phyloP scores from a whole-genome alignment of 1,140 invertebrate species.

The Rhizoglyphus robini region DNA sequence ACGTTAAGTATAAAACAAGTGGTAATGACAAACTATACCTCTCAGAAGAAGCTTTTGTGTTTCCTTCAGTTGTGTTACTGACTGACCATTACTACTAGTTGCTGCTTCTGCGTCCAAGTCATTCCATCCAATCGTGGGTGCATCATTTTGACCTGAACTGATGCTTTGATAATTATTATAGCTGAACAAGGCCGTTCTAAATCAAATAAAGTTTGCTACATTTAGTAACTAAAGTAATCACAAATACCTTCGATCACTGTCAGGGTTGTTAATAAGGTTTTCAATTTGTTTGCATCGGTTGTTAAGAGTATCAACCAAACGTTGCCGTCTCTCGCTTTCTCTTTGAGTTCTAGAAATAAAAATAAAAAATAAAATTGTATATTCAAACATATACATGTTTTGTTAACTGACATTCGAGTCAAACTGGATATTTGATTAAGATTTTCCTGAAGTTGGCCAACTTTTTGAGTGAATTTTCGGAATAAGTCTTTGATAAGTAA shows the following conservation, averaged over 20 bases:
- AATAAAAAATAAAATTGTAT: background rate
- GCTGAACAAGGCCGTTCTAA: background rate
- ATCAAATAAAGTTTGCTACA: background rate
- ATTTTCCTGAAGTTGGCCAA: conserved; percentile 5
- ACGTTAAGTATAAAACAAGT: too few relatives aligned
- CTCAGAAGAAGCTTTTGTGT: background rate
- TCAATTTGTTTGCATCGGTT: conserved; percentile 34
- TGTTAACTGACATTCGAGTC: conserved; percentile 6
- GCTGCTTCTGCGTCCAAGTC: background rate
- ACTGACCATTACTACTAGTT: background rate
- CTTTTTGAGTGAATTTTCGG: conserved; percentile 1
- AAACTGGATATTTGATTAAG: background rate
- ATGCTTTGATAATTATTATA: conserved; percentile 11
- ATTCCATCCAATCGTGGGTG: background rate
- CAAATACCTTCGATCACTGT: conserved; percentile 28
- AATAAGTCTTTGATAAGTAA: conserved; percentile 7
- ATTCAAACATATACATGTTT: background rate
- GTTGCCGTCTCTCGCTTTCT: conserved; percentile 34
- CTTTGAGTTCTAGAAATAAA: conserved; percentile 31
- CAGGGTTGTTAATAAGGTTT: conserved; percentile 19
- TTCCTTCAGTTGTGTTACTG: background rate
- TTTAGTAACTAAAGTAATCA: conserved; percentile 15
- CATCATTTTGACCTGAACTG: background rate
- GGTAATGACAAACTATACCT: background rate
- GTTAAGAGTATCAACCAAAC: conserved; percentile 32